phyloP scores from a whole-genome alignment of 1,140 invertebrate species.

The Diachasma alloeum region DNA sequence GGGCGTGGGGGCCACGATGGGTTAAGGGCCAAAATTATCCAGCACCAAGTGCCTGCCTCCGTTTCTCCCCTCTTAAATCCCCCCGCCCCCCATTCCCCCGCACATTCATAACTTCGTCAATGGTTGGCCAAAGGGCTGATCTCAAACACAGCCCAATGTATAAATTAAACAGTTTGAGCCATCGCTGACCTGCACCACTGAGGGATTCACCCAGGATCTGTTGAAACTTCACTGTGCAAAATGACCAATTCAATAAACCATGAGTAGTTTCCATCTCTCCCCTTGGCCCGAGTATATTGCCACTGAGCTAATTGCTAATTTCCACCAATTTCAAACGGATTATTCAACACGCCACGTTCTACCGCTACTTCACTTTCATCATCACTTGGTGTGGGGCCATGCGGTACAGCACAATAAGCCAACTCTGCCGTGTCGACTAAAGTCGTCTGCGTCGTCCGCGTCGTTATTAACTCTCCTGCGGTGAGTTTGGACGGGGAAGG shows the following conservation, averaged over 20 bases:
- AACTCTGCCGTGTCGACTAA: not conserved
- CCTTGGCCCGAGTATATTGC: not conserved
- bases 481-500: not conserved
- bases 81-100: not conserved
- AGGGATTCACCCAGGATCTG: not conserved
- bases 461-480: not conserved
- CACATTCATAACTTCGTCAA: slow-evolving; percentile 32
- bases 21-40: slow-evolving; percentile 52
- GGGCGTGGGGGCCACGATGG: slow-evolving; percentile 30
- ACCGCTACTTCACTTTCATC: not conserved
- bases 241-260: slow-evolving; percentile 4
- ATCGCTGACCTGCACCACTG: not conserved
- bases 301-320: slow-evolving; percentile 26
- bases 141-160: not conserved
- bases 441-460: not conserved
- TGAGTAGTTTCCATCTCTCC: not conserved
- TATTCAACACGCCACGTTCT: not conserved
- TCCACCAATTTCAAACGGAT: slow-evolving; percentile 22
- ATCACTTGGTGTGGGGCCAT: not conserved
- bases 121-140: not conserved
- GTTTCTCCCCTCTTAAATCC: not conserved
- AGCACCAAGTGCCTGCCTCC: slow-evolving; percentile 33
- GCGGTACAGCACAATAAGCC: not conserved
- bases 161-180: not conserved
- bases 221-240: not conserved